Evolutionary conservation across 2,797 vertebrate genomes (phyloP).

Genomic region (Coregonus suidteri): DNA sequence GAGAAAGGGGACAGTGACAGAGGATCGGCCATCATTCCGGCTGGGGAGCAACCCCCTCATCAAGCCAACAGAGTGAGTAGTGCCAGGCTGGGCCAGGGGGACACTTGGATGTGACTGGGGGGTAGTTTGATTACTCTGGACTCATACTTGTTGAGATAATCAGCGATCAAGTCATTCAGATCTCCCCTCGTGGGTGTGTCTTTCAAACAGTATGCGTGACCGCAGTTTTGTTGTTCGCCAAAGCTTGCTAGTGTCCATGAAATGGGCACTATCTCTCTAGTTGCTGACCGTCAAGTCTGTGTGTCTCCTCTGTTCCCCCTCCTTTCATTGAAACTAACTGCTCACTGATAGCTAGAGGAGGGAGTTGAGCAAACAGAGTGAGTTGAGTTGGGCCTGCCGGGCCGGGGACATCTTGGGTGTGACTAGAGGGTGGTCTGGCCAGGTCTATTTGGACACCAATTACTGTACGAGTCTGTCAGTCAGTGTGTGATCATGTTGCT

Average conservation of each 20-base stretch:
- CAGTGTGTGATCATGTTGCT: constrained; percentile 13
- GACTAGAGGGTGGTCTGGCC: neutral
- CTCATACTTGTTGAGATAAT: neutral
- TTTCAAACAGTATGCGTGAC: no score
- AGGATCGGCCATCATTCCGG: constrained; percentile 85
- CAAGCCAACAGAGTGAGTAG: constrained; percentile 89
- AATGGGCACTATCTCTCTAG: no score
- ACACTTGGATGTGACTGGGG: neutral
- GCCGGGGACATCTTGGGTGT: neutral
- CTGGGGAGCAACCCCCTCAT: constrained; percentile 87
- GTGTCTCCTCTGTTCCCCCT: no score
- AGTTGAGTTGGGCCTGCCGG: neutral
- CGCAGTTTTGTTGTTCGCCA: no score
- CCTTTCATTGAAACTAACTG: no score
- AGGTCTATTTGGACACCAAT: neutral
- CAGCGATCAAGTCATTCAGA: no score
- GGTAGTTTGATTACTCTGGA: neutral
- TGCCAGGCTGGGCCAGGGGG: neutral
- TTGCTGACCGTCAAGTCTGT: no score
- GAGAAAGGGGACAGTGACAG: constrained; percentile 80
- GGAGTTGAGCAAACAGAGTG: neutral
- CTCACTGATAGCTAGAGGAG: no score
- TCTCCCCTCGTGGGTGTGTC: no score
- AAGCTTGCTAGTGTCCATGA: no score
- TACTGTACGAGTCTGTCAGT: neutral